Percentiles rank a stretch among this genome's conserved stretches.
These are phyloP conservation scores for Zygaena filipendulae DNA, from an alignment of 2,888 invertebrate genomes.

Conservation along the genomic window DNA sequence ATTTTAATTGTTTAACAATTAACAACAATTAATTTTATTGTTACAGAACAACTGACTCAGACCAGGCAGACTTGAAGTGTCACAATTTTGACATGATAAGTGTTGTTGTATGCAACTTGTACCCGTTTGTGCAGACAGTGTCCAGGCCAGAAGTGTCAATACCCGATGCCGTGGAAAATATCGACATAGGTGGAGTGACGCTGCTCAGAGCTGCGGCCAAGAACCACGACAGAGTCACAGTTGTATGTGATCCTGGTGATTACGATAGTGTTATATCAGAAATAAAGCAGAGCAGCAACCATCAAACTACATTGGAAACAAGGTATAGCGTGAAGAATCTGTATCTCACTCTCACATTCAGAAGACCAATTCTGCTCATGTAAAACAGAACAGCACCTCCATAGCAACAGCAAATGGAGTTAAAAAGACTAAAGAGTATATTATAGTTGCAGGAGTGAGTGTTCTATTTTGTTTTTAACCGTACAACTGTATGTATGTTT, in stretches of 20 bases:
- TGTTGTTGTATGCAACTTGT: conserved; percentile 95
- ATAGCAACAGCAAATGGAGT: no score
- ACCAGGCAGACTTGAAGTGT: conserved; percentile 82
- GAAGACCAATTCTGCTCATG: no score
- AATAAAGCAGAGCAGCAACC: conserved; percentile 69
- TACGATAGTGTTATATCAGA: conserved; percentile 82
- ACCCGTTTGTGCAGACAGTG: conserved; percentile 93
- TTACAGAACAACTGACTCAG: conserved; percentile 76
- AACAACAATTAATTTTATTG: no score
- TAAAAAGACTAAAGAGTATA: no score
- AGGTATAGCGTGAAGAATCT: no score
- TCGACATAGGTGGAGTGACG: conserved; percentile 97
- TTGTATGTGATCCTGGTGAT: conserved; percentile 92
- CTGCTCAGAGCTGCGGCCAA: conserved; percentile 95
- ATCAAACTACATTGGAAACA: conserved; percentile 78
- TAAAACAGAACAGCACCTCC: no score
- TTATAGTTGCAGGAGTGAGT: no score
- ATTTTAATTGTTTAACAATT: no score
- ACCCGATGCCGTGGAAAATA: conserved; percentile 93
- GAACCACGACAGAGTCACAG: conserved; percentile 94
- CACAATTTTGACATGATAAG: conserved; percentile 84
- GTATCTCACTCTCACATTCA: no score
- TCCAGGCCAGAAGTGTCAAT: conserved; percentile 83
- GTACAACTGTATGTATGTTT: no score
- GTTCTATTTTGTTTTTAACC: no score